Percentiles rank a stretch among this genome's conserved stretches.
Conservation (phyloP, 2,113 vertebrate species). For the Nothoprocta pentlandii region DNA sequence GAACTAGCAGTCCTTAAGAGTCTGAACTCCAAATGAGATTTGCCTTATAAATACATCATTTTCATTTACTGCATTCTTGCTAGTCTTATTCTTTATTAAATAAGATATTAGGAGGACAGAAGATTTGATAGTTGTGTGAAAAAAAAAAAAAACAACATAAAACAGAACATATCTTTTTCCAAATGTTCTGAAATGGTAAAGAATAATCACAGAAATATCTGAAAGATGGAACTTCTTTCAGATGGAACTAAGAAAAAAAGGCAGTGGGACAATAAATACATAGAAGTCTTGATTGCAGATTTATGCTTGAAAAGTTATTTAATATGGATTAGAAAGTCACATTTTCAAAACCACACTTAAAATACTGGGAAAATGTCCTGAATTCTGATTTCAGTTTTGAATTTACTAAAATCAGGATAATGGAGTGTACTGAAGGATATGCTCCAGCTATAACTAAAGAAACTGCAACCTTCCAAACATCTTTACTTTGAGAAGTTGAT, state of each 20-base stretch:
- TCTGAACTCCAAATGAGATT: neutral
- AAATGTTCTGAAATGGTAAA: neutral
- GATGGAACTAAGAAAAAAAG: neutral
- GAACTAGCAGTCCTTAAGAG: neutral
- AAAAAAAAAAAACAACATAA: neutral
- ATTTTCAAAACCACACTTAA: neutral
- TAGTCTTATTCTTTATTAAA: neutral
- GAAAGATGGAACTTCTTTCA: neutral
- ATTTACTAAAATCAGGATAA: conserved; percentile 45
- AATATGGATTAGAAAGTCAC: neutral
- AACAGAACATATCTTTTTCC: neutral
- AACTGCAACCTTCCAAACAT: conserved; percentile 7
- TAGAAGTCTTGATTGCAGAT: neutral
- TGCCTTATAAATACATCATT: neutral
- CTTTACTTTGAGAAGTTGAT: neutral
- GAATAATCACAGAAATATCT: neutral
- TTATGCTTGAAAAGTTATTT: neutral
- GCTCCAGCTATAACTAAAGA: conserved; percentile 28
- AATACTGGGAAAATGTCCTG: neutral
- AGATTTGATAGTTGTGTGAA: neutral
- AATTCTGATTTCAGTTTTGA: conserved; percentile 45
- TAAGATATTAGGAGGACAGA: neutral
- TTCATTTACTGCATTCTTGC: neutral
- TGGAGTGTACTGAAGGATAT: conserved; percentile 54
- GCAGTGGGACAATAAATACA: neutral